A percentile compares a stretch with the other conserved stretches of the same genome.
Conservation (phyloP, 1,140 invertebrate species). For the Dreissena rostriformis region DNA sequence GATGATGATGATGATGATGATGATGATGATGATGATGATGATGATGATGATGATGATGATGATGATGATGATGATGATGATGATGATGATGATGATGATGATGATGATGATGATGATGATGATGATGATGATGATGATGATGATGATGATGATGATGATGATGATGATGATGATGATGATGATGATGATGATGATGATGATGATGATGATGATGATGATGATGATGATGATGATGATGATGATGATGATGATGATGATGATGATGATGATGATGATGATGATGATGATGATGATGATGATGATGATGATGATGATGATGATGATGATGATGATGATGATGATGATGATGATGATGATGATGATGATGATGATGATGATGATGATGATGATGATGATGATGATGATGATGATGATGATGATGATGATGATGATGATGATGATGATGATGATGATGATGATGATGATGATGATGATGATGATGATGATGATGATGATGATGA, state of each 20-base stretch:
- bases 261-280: not conserved
- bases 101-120: not conserved
- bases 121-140: not conserved
- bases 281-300: not conserved
- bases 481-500: too few species aligned
- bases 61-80: not conserved
- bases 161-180: not conserved
- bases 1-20: not conserved
- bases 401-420: too few species aligned
- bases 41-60: not conserved
- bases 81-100: not conserved
- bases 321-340: not conserved
- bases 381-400: too few species aligned
- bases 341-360: not conserved
- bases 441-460: too few species aligned
- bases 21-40: not conserved
- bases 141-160: not conserved
- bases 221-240: not conserved
- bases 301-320: not conserved
- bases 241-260: not conserved
- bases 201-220: not conserved
- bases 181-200: not conserved
- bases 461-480: too few species aligned
- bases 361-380: not conserved
- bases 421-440: too few species aligned